Percentiles rank a stretch among this genome's conserved stretches.
These are phyloP conservation scores for Karalla daura DNA, from an alignment of 2,797 vertebrate genomes.

Conservation along the genomic window DNA sequence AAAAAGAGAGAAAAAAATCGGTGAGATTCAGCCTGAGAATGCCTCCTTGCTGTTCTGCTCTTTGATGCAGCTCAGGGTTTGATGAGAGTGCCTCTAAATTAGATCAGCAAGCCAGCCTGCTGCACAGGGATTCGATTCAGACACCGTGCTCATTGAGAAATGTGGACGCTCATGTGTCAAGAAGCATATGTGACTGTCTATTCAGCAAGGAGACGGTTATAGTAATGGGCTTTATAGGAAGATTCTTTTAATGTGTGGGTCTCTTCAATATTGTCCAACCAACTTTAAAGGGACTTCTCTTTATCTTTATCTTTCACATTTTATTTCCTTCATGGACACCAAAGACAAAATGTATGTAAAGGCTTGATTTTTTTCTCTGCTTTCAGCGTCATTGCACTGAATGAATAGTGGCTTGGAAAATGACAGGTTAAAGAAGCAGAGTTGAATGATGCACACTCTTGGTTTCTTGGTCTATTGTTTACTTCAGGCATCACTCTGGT, in stretches of 20 bases:
- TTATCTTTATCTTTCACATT: too few relatives aligned
- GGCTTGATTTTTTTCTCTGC: neutral
- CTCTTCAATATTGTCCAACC: neutral
- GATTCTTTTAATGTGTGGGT: too few relatives aligned
- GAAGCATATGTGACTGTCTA: slow-evolving; percentile 1
- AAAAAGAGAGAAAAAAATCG: slow-evolving; percentile 3
- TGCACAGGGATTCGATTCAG: slow-evolving; percentile 7
- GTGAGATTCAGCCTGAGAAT: slow-evolving; percentile 15
- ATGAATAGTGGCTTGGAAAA: slow-evolving; percentile 11
- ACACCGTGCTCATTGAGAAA: slow-evolving; percentile 25
- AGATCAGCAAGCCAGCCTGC: slow-evolving; percentile 21
- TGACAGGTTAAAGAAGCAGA: slow-evolving; percentile 23
- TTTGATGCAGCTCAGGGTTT: slow-evolving; percentile 42
- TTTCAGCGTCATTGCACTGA: neutral
- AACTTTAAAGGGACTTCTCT: too few relatives aligned
- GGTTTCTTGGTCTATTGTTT: slow-evolving; percentile 77
- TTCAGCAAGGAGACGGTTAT: neutral
- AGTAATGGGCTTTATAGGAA: too few relatives aligned
- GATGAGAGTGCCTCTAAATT: slow-evolving; percentile 60
- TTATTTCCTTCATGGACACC: too few relatives aligned
- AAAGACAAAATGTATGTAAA: too few relatives aligned
- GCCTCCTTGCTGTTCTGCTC: slow-evolving; percentile 21
- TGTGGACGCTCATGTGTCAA: slow-evolving; percentile 8
- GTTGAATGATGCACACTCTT: slow-evolving; percentile 41
- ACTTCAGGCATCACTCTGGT: slow-evolving; percentile 68